Evolutionary conservation across 1,140 invertebrate genomes (phyloP), one percentile per base, ranked within the genome.

Genomic region (Phymastichus coffea): DNA sequence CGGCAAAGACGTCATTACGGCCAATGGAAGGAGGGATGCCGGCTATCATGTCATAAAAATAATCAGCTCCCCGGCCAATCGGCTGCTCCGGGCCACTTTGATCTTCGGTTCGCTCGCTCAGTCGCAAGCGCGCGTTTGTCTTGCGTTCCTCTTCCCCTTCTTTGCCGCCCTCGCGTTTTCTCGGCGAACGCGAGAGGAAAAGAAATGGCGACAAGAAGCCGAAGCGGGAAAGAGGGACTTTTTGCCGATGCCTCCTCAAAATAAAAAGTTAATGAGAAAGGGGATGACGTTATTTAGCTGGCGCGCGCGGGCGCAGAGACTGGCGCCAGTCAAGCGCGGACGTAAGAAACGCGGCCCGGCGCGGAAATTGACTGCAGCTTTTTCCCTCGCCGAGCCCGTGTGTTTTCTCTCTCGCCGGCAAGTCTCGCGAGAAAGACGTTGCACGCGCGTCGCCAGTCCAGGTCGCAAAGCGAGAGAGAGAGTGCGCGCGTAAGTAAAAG

Each of bases 191-290:
- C n/a, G n/a, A n/a, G n/a, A n/a, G n/a, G n/a, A n/a, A n/a, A n/a
- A n/a, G n/a, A n/a, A n/a, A n/a, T n/a, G n/a, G n/a, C n/a, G n/a
- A n/a, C n/a, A n/a, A n/a, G n/a, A n/a, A n/a, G n/a, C n/a, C n/a
- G n/a, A n/a, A n/a, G n/a, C n/a, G n/a, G 30, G 44, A 15, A 28
- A 19, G 19, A 19, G 26, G 15, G n/a, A 12, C 20, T 48, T 33
- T 23, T 28, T 10, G 46, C 19, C 37, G 10, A 35, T 7, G 12
- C 1, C 47, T 58, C 43, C 40, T 51, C 2, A 51, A 70, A 77
- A 76, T 76, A 78, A 77, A 76, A 78, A 77, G 74, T 78, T 77
- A 78, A 78, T 74, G 76, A 76, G 74, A 76, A 77, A 73, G 66
- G 70, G 70, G 65, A 72, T 69, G 66, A 70, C 70, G 72, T 64